Conservation (phyloP, 1,140 invertebrate species). For the Contarinia nasturtii region DNA sequence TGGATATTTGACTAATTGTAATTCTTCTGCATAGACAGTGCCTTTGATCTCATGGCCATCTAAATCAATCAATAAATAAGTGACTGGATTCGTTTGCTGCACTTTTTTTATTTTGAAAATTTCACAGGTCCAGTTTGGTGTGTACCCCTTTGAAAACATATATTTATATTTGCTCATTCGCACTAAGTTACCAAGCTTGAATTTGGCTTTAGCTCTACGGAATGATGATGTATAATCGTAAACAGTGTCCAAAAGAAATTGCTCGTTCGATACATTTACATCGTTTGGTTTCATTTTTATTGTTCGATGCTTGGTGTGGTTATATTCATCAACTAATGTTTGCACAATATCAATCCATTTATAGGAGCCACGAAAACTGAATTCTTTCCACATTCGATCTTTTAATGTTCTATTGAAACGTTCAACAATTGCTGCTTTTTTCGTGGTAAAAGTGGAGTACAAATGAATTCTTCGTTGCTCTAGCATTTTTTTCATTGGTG, state of each 20-base stretch:
- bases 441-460: conserved; percentile 21
- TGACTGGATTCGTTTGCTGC: conserved; percentile 15
- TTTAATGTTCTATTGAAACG: conserved; percentile 26
- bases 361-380: conserved; percentile 20
- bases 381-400: conserved; percentile 22
- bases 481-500: conserved; percentile 13
- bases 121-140: conserved; percentile 23
- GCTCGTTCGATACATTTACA: conserved; percentile 13
- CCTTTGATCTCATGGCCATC: conserved; percentile 13
- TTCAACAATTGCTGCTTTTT: conserved; percentile 25
- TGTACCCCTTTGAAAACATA: conserved; percentile 23
- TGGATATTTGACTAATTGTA: too few relatives aligned
- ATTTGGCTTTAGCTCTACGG: too few relatives aligned
- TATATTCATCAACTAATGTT: conserved; percentile 23
- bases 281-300: conserved; percentile 21
- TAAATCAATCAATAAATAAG: conserved; percentile 16
- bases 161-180: too few relatives aligned
- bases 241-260: conserved; percentile 7
- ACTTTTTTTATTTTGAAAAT: conserved; percentile 19
- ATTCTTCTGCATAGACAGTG: conserved; percentile 19
- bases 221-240: too few relatives aligned
- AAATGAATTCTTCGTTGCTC: conserved; percentile 19
- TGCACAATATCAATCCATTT: conserved; percentile 21
- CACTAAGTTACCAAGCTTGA: conserved; percentile 17
- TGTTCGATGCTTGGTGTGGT: conserved; percentile 23